phyloP scores from a whole-genome alignment of 2,113 vertebrate genomes.

The Callopanchax toddi region DNA sequence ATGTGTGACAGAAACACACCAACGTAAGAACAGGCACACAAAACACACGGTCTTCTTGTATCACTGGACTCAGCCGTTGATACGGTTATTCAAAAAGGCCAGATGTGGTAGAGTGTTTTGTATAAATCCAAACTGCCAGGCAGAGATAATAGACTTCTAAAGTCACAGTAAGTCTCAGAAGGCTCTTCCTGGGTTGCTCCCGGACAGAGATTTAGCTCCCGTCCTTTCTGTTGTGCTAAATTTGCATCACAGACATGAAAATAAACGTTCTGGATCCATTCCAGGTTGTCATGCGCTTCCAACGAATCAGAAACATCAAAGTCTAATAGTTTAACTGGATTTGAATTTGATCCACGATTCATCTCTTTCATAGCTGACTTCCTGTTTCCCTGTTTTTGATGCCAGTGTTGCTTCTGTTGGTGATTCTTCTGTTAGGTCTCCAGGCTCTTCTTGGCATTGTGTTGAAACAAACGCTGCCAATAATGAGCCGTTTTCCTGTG shows the following conservation, averaged over 20 bases:
- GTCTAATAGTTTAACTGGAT: constrained; percentile 37
- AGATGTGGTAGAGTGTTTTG: constrained; percentile 50
- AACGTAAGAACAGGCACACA: constrained; percentile 17
- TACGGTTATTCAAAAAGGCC: constrained; percentile 57
- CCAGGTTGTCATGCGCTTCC: constrained; percentile 26
- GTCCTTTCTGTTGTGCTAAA: constrained; percentile 50
- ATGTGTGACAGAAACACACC: constrained; percentile 39
- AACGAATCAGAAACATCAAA: constrained; percentile 48
- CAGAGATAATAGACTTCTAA: constrained; percentile 73
- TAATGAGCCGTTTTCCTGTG: constrained; percentile 64
- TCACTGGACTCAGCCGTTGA: constrained; percentile 47
- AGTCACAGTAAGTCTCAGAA: constrained; percentile 64
- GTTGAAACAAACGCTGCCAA: constrained; percentile 60
- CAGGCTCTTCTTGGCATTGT: constrained; percentile 38
- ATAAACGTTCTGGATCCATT: constrained; percentile 53
- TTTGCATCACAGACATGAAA: constrained; percentile 61
- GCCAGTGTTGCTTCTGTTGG: constrained; percentile 3
- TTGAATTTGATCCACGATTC: constrained; percentile 35
- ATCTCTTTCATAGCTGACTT: constrained; percentile 35
- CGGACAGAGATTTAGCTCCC: constrained; percentile 55
- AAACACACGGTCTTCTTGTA: constrained; percentile 62
- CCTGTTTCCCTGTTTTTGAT: constrained; percentile 31
- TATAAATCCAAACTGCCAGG: constrained; percentile 60
- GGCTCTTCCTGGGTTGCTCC: constrained; percentile 57
- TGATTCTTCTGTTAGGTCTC: constrained; percentile 39